Evolutionary conservation across 1,140 invertebrate species (phyloP), one percentile per base, ranked within the genome.

Genomic region (Panagrolaimus sp.): DNA sequence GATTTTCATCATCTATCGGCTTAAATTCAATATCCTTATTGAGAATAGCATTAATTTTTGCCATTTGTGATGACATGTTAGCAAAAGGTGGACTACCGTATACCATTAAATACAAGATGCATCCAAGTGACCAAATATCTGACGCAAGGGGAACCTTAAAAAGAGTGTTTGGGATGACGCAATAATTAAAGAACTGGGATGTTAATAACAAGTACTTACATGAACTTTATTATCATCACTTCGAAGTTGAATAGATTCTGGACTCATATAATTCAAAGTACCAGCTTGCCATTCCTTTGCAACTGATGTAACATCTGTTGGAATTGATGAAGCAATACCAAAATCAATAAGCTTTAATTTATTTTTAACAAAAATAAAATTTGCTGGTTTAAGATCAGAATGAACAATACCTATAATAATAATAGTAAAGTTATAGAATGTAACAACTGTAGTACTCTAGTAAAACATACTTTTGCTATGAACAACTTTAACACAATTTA

Each of bases 61-160:
- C 7, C 7, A 38, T 38, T 38, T 38, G 31, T 4, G 2, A 7
- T 2, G 31, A 4, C 2, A 38, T 38, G 7, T 38, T 2, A 38
- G 31, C 31, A 38, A 38, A 38, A 4, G 31, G 31, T 38, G 31
- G 2, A 38, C 2, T 7, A 2, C 92, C 90, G 84, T 95, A 97
- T 9, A 94, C 88, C 82, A 97, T 86, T 82, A 91, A 89, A 83
- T 96, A 98, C 31, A 98, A 86, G 71, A 98, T 98, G 83, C 94
- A 96, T 14, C 95, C 95, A 38, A 98, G 85, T 0, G 93, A 95
- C 95, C 95, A 98, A 14, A 98, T 91, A 84, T 98, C 95, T 13
- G 92, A 92, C 78, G 92, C 93, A 66, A 89, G 90, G 68, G 89
- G 91, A 68, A 96, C 90, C 91, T 95, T 4, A 38, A 38, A 38